Base-by-base conservation (phyloP, 2,888 invertebrate species). In the Lepeophtheirus nordmannii region DNA sequence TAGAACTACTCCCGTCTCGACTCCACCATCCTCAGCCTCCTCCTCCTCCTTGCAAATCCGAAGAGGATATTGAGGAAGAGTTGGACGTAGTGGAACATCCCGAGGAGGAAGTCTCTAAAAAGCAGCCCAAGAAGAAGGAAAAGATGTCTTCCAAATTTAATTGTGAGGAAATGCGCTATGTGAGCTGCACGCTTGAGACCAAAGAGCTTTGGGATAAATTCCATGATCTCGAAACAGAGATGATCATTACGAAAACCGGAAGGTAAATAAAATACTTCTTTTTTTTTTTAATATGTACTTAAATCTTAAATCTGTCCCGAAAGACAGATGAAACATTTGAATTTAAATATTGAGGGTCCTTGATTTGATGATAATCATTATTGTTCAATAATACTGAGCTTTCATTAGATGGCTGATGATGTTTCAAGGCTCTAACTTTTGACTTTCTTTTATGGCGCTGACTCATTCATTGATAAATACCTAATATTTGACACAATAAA, bases 141-240 rank as follows among this genome's bases (percentile, higher is more conserved):
- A 38, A 58, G 1, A 22, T 66, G 14, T 30, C 38, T 10, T 20
- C 23, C 23, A 66, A 58, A 41, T 66, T 38, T 10, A 66, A 66
- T 30, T 39, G 60, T 23, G 59, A 58, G n/a, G 66, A 66, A 9
- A 20, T 66, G 20, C 37, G 40, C 11, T 41, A n/a, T 22, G 46
- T 66, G 20, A 22, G n/a, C 9, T 94, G 93, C 76, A 87, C 89
- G 73, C 80, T 94, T 72, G 94, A 94, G 79, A 93, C 92, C 65
- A 91, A 91, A 76, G 94, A 94, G 72, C 80, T 96, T 17, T 96
- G 94, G 94, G 90, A 91, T 78, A 93, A 93, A 78, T 96, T 96
- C 79, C 75, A 76, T 71, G 77, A 79, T 63, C 74, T 81, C 40
- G 79, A 79, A 38, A 80, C 80, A 0, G 80, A 80, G 72, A 80